phyloP scores from a whole-genome alignment of 2,888 invertebrate genomes.

The Acleris holmiana region DNA sequence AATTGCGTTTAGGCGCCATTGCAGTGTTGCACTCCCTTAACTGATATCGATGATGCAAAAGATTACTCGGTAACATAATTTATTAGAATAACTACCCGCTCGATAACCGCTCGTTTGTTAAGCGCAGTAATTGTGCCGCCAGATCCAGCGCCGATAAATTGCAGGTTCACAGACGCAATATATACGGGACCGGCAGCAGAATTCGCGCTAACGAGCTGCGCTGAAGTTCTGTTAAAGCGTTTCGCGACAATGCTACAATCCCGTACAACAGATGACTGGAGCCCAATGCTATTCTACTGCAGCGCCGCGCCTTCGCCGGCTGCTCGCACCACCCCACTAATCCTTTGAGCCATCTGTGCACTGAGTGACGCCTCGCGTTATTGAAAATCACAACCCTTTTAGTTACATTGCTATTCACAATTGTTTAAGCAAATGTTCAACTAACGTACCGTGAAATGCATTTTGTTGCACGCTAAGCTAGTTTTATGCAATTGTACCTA shows the following conservation, averaged over 20 bases:
- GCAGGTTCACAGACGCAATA: constrained; percentile 62
- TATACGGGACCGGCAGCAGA: constrained; percentile 52
- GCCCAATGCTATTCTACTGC: constrained; percentile 46
- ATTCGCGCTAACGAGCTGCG: constrained; percentile 59
- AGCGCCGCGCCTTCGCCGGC: constrained; percentile 31
- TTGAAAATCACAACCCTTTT: constrained; percentile 64
- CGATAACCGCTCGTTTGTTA: constrained; percentile 65
- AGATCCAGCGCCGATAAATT: constrained; percentile 63
- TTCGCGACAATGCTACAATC: constrained; percentile 46
- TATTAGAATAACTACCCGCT: constrained; percentile 46
- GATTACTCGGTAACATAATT: constrained; percentile 34
- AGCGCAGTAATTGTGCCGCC: constrained; percentile 62
- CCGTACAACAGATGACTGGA: constrained; percentile 44
- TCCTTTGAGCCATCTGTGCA: constrained; percentile 66
- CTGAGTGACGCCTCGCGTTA: constrained; percentile 59
- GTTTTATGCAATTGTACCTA: constrained; percentile 16
- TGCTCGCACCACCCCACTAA: constrained; percentile 43
- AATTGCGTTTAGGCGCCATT: constrained; percentile 32
- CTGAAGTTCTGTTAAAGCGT: constrained; percentile 40
- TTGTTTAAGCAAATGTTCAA: constrained; percentile 48
- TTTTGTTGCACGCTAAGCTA: constrained; percentile 12
- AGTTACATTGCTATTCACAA: constrained; percentile 49
- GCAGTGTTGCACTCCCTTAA: constrained; percentile 26
- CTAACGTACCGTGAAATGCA: constrained; percentile 10
- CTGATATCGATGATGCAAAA: constrained; percentile 31